Conservation (phyloP, 2,113 vertebrate genomes). For the Strix uralensis region DNA sequence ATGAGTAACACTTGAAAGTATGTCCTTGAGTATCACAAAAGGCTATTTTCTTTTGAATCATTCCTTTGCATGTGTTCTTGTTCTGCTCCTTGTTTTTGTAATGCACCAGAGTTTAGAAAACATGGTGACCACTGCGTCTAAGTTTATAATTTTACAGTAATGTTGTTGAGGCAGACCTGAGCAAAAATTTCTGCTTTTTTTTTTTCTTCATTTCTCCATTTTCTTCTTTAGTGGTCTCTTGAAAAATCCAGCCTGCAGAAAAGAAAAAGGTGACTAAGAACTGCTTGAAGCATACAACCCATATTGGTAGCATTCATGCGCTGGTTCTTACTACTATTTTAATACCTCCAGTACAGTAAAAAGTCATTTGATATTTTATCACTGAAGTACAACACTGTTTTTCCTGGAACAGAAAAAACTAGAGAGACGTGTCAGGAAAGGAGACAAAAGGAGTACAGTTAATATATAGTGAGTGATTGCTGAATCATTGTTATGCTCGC, state of each 20-base stretch:
- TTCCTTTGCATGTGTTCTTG: neutral
- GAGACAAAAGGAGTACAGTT: neutral
- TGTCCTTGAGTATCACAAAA: slow-evolving; percentile 38
- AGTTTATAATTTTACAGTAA: slow-evolving; percentile 68
- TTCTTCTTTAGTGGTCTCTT: slow-evolving; percentile 82
- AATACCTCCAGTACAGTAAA: neutral
- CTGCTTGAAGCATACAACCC: neutral
- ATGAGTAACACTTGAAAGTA: slow-evolving; percentile 30
- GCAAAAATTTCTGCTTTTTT: slow-evolving; percentile 24
- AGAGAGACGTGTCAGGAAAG: neutral
- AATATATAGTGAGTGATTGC: neutral
- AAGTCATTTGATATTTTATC: neutral
- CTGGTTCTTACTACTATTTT: neutral
- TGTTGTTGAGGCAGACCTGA: slow-evolving; percentile 76
- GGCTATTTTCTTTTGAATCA: neutral
- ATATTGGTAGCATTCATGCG: neutral
- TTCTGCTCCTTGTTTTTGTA: neutral
- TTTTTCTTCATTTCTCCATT: slow-evolving; percentile 76
- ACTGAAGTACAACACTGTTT: neutral
- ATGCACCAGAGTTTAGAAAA: slow-evolving; percentile 19
- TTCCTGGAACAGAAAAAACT: neutral
- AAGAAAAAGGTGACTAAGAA: neutral
- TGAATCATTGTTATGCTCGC: neutral
- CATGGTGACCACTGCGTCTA: neutral
- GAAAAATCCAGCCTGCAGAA: slow-evolving; percentile 79